Conservation (phyloP, 2,888 invertebrate genomes). For the Stenurella melanura region DNA sequence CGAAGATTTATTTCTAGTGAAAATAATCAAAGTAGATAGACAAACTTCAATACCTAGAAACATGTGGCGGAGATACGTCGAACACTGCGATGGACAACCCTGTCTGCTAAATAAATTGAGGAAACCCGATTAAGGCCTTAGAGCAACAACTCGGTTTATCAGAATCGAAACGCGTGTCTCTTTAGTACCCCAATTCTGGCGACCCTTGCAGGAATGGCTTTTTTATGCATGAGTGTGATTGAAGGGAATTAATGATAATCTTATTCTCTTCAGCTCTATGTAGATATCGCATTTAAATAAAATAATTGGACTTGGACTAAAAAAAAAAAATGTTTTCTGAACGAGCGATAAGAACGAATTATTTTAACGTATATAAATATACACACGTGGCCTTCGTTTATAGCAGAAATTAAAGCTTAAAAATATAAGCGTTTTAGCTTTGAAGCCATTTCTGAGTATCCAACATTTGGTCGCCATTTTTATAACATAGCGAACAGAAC, state of each 20-base stretch:
- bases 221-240: constrained; percentile 45
- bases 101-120: constrained; percentile 32
- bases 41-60: not conserved
- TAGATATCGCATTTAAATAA: constrained; percentile 46
- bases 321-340: constrained; percentile 30
- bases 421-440: no score
- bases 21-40: not conserved
- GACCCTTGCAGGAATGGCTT: constrained; percentile 37
- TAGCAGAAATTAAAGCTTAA: no score
- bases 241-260: constrained; percentile 46
- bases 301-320: constrained; percentile 41
- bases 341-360: not conserved
- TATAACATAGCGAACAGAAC: no score
- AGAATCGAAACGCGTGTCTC: constrained; percentile 38
- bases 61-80: not conserved
- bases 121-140: constrained; percentile 32
- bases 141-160: constrained; percentile 33
- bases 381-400: no score
- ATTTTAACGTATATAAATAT: not conserved
- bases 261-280: constrained; percentile 33
- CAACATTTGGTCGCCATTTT: no score
- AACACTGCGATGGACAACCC: constrained; percentile 12
- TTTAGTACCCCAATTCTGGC: constrained; percentile 27
- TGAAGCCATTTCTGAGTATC: no score
- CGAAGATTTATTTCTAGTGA: not conserved